Evolutionary conservation across 2,888 invertebrate species (phyloP).

Genomic region (Parthenolecanium corni): DNA sequence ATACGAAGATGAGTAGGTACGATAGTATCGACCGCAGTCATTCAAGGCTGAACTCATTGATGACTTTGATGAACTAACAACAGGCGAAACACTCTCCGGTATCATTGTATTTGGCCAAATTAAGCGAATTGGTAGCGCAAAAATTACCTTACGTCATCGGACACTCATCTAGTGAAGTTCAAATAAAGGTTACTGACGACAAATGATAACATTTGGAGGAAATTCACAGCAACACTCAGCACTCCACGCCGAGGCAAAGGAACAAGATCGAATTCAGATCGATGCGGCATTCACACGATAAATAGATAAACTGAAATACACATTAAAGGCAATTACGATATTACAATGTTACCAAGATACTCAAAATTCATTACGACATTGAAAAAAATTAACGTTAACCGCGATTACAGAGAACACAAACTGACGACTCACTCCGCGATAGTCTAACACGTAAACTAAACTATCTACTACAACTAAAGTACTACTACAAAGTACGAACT

Average conservation of each 20-base stretch:
- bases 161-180: slow-evolving; percentile 11
- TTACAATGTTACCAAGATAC: too few species aligned
- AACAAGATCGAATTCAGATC: background rate
- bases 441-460: background rate
- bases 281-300: background rate
- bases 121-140: background rate
- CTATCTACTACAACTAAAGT: background rate
- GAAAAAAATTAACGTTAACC: background rate
- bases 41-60: slow-evolving; percentile 5
- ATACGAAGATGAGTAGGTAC: slow-evolving; percentile 2
- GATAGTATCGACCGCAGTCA: slow-evolving; percentile 14
- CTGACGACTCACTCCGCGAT: background rate
- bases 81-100: slow-evolving; percentile 14
- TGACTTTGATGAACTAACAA: slow-evolving; percentile 4
- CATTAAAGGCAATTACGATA: background rate
- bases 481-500: background rate
- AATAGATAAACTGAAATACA: background rate
- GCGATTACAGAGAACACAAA: background rate
- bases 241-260: background rate
- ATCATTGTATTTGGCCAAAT: slow-evolving; percentile 4
- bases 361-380: background rate
- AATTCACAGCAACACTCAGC: background rate
- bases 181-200: slow-evolving; percentile 19
- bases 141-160: background rate
- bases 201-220: background rate